Base-by-base conservation (phyloP, 2,113 vertebrate genomes). In the Nycticebus coucang region DNA sequence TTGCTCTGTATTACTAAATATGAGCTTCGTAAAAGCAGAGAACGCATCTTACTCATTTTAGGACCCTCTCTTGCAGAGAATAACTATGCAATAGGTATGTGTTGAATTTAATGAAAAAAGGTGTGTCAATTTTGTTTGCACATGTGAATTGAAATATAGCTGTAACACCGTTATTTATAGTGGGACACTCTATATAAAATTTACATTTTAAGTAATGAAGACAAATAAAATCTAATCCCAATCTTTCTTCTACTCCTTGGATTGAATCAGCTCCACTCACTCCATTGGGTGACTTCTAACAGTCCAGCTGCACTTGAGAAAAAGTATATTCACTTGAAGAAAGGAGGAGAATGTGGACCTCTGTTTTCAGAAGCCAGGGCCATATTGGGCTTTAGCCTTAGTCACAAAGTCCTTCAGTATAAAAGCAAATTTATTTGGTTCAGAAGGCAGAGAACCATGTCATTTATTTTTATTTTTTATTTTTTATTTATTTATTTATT, bases 41-140 rank as follows among this genome's bases (percentile, higher is more conserved):
- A 83, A 33, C 89, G 50, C 30, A 66, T 64, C 30, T 93, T 83
- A 50, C 18, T 93, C 22, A 83, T 75, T 30, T 69, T 83, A 80
- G 62, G 7, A 62, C 55, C 30, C 28, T 87, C 4, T 0, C 50
- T 82, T 91, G 12, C 15, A 53, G 55, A 79, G 21, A 94, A 55
- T 68, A 64, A 66, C 45, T 79, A 26, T 14, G 41, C 5, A 71
- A 21, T 53, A 45, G 22, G 7, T 64, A 18, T 78, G 5, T 69
- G 77, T 87, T 87, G 50, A 75, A 71, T 91, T 87, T 41, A 87
- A n/a, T 79, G 53, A 83, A 53, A 92, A 92, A 30, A 19, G 14
- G 7, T 69, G 26, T 3, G 41, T 81, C 82, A 11, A 74, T 95
- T 95, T 94, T 87, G 60, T 87, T 84, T 84, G 59, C n/a, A 59